Evolutionary conservation across 2,888 invertebrate species (phyloP).

Genomic region (Temnothorax ravouxi): DNA sequence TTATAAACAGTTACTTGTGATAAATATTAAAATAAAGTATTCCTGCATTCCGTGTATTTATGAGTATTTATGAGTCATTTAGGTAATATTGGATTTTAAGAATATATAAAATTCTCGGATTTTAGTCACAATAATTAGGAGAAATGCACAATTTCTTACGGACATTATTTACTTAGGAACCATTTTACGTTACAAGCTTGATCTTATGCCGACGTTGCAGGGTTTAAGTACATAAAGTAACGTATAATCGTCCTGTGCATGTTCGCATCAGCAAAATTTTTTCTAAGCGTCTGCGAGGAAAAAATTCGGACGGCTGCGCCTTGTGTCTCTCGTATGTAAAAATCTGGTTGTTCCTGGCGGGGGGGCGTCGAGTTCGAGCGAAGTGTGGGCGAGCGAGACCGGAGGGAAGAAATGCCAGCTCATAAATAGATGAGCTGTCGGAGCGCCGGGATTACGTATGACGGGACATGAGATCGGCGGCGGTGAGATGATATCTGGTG

Average conservation of each 20-base stretch:
- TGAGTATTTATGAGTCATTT: neutral
- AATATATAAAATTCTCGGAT: neutral
- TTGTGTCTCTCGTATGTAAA: constrained; percentile 10
- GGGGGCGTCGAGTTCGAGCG: constrained; percentile 53
- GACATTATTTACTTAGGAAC: neutral
- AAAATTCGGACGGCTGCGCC: constrained; percentile 11
- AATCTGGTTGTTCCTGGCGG: constrained; percentile 62
- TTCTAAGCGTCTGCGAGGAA: constrained; percentile 21
- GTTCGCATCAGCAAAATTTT: constrained; percentile 18
- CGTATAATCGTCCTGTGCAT: neutral
- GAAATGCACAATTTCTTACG: neutral
- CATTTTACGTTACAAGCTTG: neutral
- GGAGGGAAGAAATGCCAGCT: constrained; percentile 73
- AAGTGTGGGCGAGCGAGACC: constrained; percentile 53
- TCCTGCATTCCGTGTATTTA: neutral
- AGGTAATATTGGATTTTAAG: neutral
- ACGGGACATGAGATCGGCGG: constrained; percentile 76
- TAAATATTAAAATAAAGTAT: constrained; percentile 6
- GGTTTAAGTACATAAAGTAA: neutral
- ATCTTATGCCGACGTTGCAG: neutral
- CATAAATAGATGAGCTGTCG: constrained; percentile 81
- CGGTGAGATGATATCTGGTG: constrained; percentile 85
- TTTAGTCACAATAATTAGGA: neutral
- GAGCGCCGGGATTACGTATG: constrained; percentile 78
- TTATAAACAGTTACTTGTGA: constrained; percentile 16